Conservation (phyloP, 2,888 invertebrate genomes). For the Drosophila limbata region DNA sequence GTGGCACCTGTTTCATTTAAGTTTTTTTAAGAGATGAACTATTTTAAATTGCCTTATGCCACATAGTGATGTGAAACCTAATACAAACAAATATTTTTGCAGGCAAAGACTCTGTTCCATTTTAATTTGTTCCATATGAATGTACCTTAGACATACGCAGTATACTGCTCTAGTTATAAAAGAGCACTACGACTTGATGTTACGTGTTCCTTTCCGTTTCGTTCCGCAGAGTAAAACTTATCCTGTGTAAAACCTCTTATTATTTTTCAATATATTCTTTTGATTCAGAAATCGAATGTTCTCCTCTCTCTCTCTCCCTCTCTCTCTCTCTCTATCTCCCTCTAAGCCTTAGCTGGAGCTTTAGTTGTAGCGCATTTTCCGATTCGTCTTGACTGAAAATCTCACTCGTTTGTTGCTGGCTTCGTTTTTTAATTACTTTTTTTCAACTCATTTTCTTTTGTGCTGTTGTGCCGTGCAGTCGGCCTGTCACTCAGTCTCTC, state of each 20-base stretch:
- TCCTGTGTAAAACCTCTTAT: too few species aligned
- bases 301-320: background rate
- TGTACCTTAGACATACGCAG: too few species aligned
- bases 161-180: too few species aligned
- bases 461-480: slow-evolving; percentile 70
- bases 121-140: background rate
- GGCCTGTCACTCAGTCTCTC: slow-evolving; percentile 16
- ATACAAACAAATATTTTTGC: background rate
- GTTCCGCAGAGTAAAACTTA: background rate
- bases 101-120: background rate
- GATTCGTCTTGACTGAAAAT: slow-evolving; percentile 14
- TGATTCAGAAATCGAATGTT: background rate
- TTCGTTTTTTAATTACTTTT: slow-evolving; percentile 71
- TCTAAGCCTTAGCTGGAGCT: background rate
- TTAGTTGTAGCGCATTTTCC: slow-evolving; percentile 23
- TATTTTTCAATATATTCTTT: background rate
- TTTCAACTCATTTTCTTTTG: slow-evolving; percentile 83
- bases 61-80: too few species aligned
- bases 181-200: too few species aligned
- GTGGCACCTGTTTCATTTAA: background rate
- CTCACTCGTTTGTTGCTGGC: slow-evolving; percentile 31
- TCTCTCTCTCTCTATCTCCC: background rate
- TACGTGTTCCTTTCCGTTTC: background rate
- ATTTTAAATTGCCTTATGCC: too few species aligned
- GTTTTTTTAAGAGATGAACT: too few species aligned